Evolutionary conservation across 2,888 invertebrate genomes (phyloP), one percentile per base, ranked within the genome.

Genomic region (Pachydiplax longipennis): DNA sequence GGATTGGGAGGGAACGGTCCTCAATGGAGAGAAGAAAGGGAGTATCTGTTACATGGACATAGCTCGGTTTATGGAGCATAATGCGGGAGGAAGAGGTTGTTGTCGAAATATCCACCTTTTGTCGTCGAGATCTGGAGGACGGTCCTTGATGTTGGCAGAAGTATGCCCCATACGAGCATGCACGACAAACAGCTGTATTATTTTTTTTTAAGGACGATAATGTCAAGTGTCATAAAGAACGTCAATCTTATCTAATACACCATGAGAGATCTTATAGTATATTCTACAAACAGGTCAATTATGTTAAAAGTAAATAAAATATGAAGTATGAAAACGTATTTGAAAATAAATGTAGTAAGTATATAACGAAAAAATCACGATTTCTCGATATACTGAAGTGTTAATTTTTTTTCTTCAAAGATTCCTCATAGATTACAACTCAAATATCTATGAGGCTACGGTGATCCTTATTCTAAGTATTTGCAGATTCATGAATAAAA

Each of bases 41-140:
- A 61, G 87, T 87, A 87, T 87, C 87, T 87, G 87, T 87, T 87
- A 87, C 87, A 87, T 87, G 87, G 61, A 37, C 87, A 61, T 87
- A 87, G 87, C 61, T 61, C 61, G 87, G 87, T 61, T 87, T 87
- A 61, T 58, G 25, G 87, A 37, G 22, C 18, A 35, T 25, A 31
- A 58, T 18, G 83, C 15, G 87, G 87, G 65, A 58, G 61, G 37
- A 1, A 22, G 61, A 37, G 35, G 61, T 15, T 87, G 61, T 61
- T 87, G 87, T 87, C 87, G 87, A 48, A 61, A 87, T 87, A 35
- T 87, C 87, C 37, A 37, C 18, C 87, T 61, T 61, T 87, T 87
- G 87, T 87, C 87, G 87, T 87, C 65, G 37, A 13, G 37, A 65
- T 15, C 25, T 87, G n/a, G 37, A 87, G 87, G 61, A 61, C 87